Conservation (phyloP, 2,888 invertebrate species). For the Abscondita cerata region DNA sequence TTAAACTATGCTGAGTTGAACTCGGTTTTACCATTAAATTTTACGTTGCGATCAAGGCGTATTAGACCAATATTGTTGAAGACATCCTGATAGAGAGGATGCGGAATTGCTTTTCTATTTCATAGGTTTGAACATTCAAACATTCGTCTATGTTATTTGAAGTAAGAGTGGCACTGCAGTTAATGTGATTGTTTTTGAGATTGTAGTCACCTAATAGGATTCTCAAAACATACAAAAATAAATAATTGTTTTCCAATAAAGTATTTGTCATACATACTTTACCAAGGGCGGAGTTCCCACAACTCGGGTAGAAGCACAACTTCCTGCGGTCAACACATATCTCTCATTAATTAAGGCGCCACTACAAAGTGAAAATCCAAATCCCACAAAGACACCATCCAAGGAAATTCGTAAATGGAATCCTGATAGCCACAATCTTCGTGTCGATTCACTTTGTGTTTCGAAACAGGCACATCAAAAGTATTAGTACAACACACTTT, state of each 20-base stretch:
- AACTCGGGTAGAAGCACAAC: too few relatives aligned
- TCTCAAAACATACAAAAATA: neutral
- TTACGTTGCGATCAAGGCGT: neutral
- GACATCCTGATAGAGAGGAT: neutral
- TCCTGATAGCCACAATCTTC: neutral
- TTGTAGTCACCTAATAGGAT: neutral
- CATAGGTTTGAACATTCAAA: neutral
- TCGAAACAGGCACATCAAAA: too few relatives aligned
- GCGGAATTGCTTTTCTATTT: constrained; percentile 1
- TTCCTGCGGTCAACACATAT: neutral
- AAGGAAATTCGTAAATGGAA: neutral
- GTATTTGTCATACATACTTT: too few relatives aligned
- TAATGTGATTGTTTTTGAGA: neutral
- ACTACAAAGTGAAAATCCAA: neutral
- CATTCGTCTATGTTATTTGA: neutral
- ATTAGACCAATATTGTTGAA: too few relatives aligned
- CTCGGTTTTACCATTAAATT: constrained; percentile 1
- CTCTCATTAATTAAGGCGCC: neutral
- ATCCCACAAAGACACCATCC: neutral
- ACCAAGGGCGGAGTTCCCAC: too few relatives aligned
- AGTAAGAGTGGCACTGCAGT: neutral
- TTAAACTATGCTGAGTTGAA: too few relatives aligned
- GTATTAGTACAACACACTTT: too few relatives aligned
- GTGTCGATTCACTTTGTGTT: too few relatives aligned
- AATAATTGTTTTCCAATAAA: too few relatives aligned